Evolutionary conservation across 2,888 invertebrate species (phyloP), one percentile per base, ranked within the genome.

Genomic region (Drosophila percnosoma): DNA sequence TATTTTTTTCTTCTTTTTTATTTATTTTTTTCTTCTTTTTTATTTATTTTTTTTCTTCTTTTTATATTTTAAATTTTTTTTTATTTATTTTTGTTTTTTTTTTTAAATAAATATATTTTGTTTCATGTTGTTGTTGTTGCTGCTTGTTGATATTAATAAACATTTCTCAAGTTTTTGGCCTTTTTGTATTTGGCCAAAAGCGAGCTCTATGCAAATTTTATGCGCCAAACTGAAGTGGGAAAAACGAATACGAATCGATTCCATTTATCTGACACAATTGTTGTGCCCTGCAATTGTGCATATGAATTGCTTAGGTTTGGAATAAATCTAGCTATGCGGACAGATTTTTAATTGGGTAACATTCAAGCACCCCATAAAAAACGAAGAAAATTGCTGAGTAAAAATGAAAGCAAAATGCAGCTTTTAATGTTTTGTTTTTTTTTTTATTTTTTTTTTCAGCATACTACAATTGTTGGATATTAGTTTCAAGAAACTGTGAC

Each of bases 191-290:
- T 60, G 65, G 68, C 70, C 42, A 70, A 83, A 68, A 62, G 74
- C 73, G 49, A 78, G 58, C 69, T 71, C 42, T 82, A 89, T 87
- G 89, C 89, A 89, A 89, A 85, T 89, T 79, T 66, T 45, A 65
- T 83, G 60, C 65, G 72, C 61, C 40, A 64, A 83, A 78, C 57
- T 81, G 64, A 81, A 88, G 81, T 86, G 87, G 87, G 55, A 78
- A 80, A 82, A 75, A 42, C 62, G 36, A 31, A 61, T 52, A 62
- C 53, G 15, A 38, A 52, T 34, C 33, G 27, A 38, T 54, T 33
- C 18, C 33, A 61, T 36, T 31, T 27, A 33, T 34, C 42, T 60
- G 58, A 49, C 57, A 29, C 15, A 5, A n/a, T n/a, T 54, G 38
- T n/a, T 54, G 38, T 52, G 52, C 73, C 24, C 73, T 75, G 51